phyloP scores from a whole-genome alignment of 1,140 invertebrate species.

The Zaprionus kolodkinae region DNA sequence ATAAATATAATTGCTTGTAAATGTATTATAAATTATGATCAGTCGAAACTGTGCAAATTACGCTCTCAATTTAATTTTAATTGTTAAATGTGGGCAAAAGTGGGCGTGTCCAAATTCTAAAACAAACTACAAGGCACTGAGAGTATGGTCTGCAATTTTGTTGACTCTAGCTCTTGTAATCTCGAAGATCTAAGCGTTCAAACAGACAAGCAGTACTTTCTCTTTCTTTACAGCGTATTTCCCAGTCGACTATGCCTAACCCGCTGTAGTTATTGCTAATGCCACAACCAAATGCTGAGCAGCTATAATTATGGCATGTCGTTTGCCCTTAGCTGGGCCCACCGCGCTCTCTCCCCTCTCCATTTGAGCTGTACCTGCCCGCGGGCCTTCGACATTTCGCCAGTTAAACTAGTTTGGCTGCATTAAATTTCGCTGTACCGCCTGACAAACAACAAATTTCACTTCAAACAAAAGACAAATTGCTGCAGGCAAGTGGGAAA shows the following conservation, averaged over 20 bases:
- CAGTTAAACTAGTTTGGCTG: conserved; percentile 48
- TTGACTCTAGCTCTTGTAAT: too few relatives aligned
- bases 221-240: conserved; percentile 31
- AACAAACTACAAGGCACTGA: too few relatives aligned
- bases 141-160: too few relatives aligned
- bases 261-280: conserved; percentile 30
- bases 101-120: too few relatives aligned
- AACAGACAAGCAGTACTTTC: too few relatives aligned
- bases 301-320: conserved; percentile 66
- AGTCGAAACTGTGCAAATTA: too few relatives aligned
- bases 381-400: conserved; percentile 39
- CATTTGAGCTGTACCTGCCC: conserved; percentile 13
- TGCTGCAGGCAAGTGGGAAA: conserved; percentile 57
- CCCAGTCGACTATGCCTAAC: neutral
- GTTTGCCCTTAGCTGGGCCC: conserved; percentile 11
- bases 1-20: too few relatives aligned
- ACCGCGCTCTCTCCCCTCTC: neutral
- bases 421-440: conserved; percentile 63
- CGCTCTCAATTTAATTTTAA: too few relatives aligned
- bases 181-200: too few relatives aligned
- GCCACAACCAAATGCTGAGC: conserved; percentile 53
- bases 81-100: too few relatives aligned
- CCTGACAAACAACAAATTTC: conserved; percentile 78
- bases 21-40: too few relatives aligned
- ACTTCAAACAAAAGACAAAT: conserved; percentile 83